Evolutionary conservation across 2,113 vertebrate species (phyloP).

Genomic region (Alligator mississippiensis): DNA sequence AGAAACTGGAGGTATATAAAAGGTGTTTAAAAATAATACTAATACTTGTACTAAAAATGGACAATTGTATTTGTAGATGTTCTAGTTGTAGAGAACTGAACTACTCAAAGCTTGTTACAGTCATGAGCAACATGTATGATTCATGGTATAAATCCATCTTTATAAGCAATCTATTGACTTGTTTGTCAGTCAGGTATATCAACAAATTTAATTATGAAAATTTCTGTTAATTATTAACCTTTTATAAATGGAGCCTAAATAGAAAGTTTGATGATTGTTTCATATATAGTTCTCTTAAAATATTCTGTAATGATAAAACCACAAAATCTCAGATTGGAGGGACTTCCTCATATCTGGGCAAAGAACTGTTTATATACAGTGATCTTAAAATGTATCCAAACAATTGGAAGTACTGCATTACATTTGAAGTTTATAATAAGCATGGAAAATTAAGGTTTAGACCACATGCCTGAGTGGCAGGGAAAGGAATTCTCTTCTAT

Average conservation of each 20-base stretch:
- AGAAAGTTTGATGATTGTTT: background rate
- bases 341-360: background rate
- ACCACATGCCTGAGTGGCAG: background rate
- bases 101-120: background rate
- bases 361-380: accelerated
- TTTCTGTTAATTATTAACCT: accelerated
- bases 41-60: background rate
- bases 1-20: background rate
- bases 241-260: accelerated
- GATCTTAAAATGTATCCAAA: accelerated
- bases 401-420: background rate
- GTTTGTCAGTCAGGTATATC: background rate
- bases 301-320: accelerated
- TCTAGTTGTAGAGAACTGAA: background rate
- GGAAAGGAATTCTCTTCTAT: too few species aligned
- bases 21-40: background rate
- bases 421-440: accelerated
- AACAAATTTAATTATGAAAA: accelerated
- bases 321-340: background rate
- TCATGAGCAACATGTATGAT: background rate
- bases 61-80: background rate
- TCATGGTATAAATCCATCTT: accelerated
- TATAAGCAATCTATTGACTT: accelerated
- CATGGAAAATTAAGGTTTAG: background rate
- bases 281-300: background rate